Evolutionary conservation across 2,113 vertebrate genomes (phyloP).

Genomic region (Numida meleagris): DNA sequence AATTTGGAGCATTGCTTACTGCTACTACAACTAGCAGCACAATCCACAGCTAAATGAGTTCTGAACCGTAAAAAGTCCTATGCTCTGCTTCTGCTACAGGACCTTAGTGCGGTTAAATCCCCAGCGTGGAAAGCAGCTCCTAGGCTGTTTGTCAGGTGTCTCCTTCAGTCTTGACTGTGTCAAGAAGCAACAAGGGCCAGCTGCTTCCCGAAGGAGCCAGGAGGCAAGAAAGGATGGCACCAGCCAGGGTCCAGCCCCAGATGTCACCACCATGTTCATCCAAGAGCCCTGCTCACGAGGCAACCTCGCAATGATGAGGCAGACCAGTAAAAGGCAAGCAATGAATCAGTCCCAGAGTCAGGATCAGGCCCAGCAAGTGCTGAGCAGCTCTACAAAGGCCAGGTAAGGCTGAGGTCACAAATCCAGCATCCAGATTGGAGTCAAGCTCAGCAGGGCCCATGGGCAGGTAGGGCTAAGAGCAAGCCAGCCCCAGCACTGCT

Average conservation of each 20-base stretch:
- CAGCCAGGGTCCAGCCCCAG: not conserved
- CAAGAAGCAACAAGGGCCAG: not conserved
- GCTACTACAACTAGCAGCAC: not conserved
- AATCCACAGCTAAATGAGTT: not conserved
- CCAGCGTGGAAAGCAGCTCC: not conserved
- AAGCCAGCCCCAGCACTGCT: not conserved
- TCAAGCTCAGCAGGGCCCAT: not conserved
- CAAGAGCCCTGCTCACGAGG: not conserved
- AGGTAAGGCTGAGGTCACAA: not conserved
- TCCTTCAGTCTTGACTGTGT: not conserved
- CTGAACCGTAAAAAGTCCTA: not conserved
- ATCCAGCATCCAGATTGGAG: not conserved
- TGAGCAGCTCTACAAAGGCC: not conserved
- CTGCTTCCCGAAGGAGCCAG: not conserved
- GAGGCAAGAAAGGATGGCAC: not conserved
- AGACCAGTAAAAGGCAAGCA: not conserved
- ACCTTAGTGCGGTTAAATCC: not conserved
- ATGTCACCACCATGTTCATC: not conserved
- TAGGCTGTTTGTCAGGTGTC: not conserved
- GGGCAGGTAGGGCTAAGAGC: not conserved
- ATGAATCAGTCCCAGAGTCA: not conserved
- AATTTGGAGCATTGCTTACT: rapidly evolving
- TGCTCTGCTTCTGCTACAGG: not conserved
- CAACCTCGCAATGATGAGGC: not conserved
- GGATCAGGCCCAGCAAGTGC: not conserved